Percentiles rank a stretch among this genome's conserved stretches.
These are phyloP conservation scores for Drosophila neotestacea DNA, from an alignment of 2,888 invertebrate genomes.

Conservation along the genomic window DNA sequence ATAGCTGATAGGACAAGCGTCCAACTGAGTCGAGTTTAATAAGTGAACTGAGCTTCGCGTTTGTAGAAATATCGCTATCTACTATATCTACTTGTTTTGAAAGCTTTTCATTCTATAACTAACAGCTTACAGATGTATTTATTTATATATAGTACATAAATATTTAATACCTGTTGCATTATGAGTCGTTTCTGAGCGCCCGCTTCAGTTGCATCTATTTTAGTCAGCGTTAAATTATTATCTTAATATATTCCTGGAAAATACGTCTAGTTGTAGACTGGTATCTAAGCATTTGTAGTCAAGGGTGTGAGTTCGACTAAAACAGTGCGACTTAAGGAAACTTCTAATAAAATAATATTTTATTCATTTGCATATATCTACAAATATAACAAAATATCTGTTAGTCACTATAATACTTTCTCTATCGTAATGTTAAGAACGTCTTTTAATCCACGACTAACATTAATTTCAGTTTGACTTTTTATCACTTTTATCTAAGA, in stretches of 20 bases:
- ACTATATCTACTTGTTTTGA: conserved; percentile 7
- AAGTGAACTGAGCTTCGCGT: conserved; percentile 11
- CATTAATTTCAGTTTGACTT: no score
- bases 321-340: background rate
- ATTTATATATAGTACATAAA: conserved; percentile 2
- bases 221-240: conserved; percentile 2
- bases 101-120: conserved; percentile 15
- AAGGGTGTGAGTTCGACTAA: background rate
- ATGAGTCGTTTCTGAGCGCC: conserved; percentile 2
- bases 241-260: conserved; percentile 29
- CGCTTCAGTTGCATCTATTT: conserved; percentile 4
- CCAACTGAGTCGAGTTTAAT: conserved; percentile 8
- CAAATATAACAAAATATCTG: no score
- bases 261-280: conserved; percentile 16
- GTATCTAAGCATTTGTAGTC: background rate
- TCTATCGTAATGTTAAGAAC: no score
- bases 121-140: background rate
- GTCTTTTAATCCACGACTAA: no score
- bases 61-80: background rate
- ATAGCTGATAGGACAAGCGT: conserved; percentile 2
- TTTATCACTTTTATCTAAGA: background rate
- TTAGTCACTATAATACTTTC: no score
- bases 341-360: no score
- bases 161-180: conserved; percentile 3
- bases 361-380: no score